Conservation (phyloP, 2,888 invertebrate species). For the Limnephilus lunatus region DNA sequence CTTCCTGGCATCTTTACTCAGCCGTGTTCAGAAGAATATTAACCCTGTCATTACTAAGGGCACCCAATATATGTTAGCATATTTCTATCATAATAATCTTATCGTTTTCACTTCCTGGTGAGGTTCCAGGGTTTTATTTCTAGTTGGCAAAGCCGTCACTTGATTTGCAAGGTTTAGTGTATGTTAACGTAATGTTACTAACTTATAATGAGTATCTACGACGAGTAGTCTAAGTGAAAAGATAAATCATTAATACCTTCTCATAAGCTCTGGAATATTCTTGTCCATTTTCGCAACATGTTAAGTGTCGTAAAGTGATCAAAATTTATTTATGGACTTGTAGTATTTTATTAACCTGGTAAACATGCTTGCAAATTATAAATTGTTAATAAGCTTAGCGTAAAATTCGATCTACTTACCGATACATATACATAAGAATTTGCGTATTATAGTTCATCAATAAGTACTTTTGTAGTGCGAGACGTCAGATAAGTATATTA, state of each 20-base stretch:
- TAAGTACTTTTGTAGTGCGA: neutral
- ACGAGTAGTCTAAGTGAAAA: neutral
- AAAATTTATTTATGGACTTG: neutral
- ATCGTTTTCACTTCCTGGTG: neutral
- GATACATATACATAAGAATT: neutral
- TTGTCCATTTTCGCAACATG: neutral
- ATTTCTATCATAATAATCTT: neutral
- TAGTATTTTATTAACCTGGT: neutral
- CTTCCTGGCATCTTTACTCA: neutral
- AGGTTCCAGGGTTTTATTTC: neutral
- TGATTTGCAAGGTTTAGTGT: neutral
- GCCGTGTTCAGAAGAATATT: constrained; percentile 16
- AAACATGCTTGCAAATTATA: neutral
- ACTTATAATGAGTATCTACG: neutral
- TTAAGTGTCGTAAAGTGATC: neutral
- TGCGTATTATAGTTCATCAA: neutral
- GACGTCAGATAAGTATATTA: too few relatives aligned
- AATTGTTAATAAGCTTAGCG: neutral
- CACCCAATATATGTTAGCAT: neutral
- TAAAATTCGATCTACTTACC: too few relatives aligned
- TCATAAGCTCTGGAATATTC: neutral
- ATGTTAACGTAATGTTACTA: neutral
- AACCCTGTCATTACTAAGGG: constrained; percentile 25
- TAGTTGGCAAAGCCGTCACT: neutral
- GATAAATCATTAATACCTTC: neutral